Evolutionary conservation across 2,797 vertebrate genomes (phyloP), one percentile per base, ranked within the genome.

Genomic region (Alectoris magna): DNA sequence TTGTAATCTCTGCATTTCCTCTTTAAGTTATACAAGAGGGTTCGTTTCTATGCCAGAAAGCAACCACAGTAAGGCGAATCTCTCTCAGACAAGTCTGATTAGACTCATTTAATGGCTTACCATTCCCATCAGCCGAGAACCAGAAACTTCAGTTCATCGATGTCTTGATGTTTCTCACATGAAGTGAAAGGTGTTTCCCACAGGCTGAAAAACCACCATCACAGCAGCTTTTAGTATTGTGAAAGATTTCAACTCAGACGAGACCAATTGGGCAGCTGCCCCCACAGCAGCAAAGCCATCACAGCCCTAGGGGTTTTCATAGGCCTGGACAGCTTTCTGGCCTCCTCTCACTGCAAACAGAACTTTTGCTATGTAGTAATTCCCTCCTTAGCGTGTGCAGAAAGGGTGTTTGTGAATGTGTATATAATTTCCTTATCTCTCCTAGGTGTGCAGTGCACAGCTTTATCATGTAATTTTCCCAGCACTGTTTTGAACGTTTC

Each of bases 401-500:
- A 2, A 12, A 26, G 16, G 18, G 43, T 14, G 41, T 43, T 11
- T 43, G 22, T 2, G 46, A 14, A 39, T 43, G 11, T 39, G 22
- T 2, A 11, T 39, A 34, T 17, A 48, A 70, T 83, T 76, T 80
- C 70, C 44, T 94, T 58, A 8, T 36, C 71, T 43, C 53, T 16
- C 91, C 39, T 3, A 70, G 48, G 31, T 36, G 48, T 58, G 71
- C 18, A 0, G 68, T 44, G 91, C 71, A 87, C 67, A 41, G 63
- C 59, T 70, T 73, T 66, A 29, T 38, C 62, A 18, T 22, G 27
- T 22, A 3, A 26, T 86, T 93, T 94, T 82, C 87, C 90, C 59
- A 27, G 22, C 62, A 5, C 81, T 41, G 11, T 82, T 96, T 76
- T 72, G 72, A 97, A 84, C 67, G 8, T 79, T 96, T 91, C 67